Base-by-base conservation (phyloP, 2,888 invertebrate genomes). In the Cremastobaeus sp. region DNA sequence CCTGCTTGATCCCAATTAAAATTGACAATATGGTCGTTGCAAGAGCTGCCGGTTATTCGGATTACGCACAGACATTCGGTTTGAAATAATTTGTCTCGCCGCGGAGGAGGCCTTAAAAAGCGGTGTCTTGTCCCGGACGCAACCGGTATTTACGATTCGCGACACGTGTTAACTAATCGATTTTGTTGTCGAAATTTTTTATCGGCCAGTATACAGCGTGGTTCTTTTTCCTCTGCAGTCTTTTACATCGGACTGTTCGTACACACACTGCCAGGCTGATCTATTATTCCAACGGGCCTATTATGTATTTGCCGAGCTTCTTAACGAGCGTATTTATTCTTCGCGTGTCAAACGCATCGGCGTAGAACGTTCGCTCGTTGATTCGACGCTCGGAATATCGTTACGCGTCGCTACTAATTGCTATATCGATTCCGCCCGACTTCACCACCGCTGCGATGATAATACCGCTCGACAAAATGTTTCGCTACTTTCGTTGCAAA, bases 261-360 rank as follows among this genome's bases (percentile, higher is more conserved):
- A 39, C 60, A 45, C 65, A 71, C 25, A 59, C 45, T 37, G 21
- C 47, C 48, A 43, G 30, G 43, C 72, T 66, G 72, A 66, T 72
- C 66, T 72, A 66, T 72, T 72, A 66, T 72, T 72, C 55, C 54
- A 55, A 57, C 65, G 60, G 60, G 55, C 81, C 78, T 77, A 79
- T 81, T 84, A 81, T 83, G 82, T 82, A 82, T 82, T 79, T 79
- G 79, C 66, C 77, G 77, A 78, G 77, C 80, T 80, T 76, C 80
- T 82, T 82, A 80, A 78, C 79, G 78, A 77, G 76, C 74, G 72
- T 77, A 76, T 76, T 78, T 80, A 78, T 79, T 72, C 72, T 74
- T 65, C 68, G 69, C 74, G 71, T 62, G 76, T 74, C 76, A 74
- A 76, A 76, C 68, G 71, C 74, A 74, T 76, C 68, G 69, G 66